Percentiles rank a stretch among this genome's conserved stretches.
phyloP scores from a whole-genome alignment of 2,797 vertebrate genomes.

The Peromyscus nudipes region DNA sequence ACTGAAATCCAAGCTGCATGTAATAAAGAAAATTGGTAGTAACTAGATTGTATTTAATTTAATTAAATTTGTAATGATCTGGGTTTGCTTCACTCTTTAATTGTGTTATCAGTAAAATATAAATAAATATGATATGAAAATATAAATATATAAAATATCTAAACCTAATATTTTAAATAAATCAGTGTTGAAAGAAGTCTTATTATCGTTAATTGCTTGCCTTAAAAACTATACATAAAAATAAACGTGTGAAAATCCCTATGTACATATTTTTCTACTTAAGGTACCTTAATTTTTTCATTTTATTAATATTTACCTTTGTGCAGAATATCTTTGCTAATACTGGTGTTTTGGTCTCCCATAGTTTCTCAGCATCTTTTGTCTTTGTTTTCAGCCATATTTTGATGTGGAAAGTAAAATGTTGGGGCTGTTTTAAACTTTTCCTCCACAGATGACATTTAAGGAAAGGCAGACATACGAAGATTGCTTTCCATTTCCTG shows the following conservation, averaged over 20 bases:
- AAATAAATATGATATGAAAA: conserved; percentile 32
- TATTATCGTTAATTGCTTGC: background rate
- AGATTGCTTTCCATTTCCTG: conserved; percentile 57
- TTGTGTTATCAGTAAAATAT: background rate
- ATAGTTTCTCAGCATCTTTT: background rate
- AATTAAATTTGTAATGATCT: conserved; percentile 68
- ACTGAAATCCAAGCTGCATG: conserved; percentile 48
- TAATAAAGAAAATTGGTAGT: conserved; percentile 52
- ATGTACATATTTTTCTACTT: background rate
- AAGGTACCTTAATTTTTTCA: background rate
- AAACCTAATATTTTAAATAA: conserved; percentile 55
- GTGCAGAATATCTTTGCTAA: background rate
- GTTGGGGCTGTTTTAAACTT: conserved; percentile 74
- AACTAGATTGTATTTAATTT: conserved; percentile 61
- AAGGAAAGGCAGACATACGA: conserved; percentile 47
- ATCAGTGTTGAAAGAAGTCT: conserved; percentile 31
- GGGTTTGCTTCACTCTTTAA: conserved; percentile 57
- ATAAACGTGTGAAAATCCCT: background rate
- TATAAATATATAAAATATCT: conserved; percentile 42
- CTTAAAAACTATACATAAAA: conserved; percentile 5
- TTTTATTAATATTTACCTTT: background rate
- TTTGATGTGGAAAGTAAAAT: conserved; percentile 17
- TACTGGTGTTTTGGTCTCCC: background rate
- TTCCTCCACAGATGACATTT: conserved; percentile 61
- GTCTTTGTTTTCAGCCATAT: conserved; percentile 41